Evolutionary conservation across 2,113 vertebrate genomes (phyloP).

Genomic region (Tretioscincus oriximinensis): DNA sequence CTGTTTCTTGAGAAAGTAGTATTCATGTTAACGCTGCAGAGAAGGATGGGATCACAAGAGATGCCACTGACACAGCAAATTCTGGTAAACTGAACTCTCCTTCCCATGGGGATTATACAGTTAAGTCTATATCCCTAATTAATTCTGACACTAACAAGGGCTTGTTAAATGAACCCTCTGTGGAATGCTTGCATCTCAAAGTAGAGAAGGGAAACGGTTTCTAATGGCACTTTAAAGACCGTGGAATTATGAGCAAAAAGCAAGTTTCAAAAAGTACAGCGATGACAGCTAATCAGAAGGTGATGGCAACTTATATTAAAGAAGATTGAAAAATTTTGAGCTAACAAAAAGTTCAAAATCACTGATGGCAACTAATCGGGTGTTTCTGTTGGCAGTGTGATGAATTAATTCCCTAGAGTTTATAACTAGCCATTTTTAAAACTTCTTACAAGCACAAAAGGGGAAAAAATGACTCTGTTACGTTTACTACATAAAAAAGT

Average conservation of each 20-base stretch:
- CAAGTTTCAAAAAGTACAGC: background rate
- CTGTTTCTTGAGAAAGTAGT: background rate
- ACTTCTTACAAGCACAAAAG: background rate
- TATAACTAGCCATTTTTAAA: background rate
- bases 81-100: background rate
- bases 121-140: background rate
- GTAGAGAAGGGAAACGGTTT: background rate
- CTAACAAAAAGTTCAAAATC: too few relatives aligned
- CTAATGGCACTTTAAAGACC: background rate
- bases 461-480: background rate
- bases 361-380: too few relatives aligned
- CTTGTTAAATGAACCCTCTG: background rate
- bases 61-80: background rate
- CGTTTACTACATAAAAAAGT: too few relatives aligned
- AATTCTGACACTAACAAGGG: background rate
- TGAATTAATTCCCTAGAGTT: background rate
- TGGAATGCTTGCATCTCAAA: background rate
- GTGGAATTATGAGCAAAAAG: background rate
- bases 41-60: background rate
- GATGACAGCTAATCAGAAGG: background rate
- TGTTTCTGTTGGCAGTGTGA: too few relatives aligned
- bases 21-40: background rate
- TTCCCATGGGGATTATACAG: constrained; percentile 1
- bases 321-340: too few relatives aligned
- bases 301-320: background rate